Conservation (phyloP, 2,797 vertebrate genomes). For the Thaleichthys pacificus region DNA sequence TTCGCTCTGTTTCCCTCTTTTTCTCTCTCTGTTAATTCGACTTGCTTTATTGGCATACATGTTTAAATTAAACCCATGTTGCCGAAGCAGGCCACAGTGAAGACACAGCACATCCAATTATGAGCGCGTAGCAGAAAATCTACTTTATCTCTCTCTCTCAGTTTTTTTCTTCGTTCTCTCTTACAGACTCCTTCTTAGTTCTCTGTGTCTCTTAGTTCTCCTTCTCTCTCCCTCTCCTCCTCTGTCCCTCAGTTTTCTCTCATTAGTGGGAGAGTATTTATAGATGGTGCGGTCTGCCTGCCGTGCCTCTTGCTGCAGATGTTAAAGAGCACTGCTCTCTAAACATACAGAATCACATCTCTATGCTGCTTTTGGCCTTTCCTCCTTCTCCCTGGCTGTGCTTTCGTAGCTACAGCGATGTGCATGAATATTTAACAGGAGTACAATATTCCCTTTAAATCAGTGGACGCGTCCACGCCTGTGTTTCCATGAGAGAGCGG, state of each 20-base stretch:
- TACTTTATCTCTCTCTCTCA: no score
- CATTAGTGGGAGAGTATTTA: neutral
- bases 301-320: neutral
- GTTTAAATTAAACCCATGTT: no score
- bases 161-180: no score
- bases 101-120: no score
- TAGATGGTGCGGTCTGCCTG: neutral
- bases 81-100: no score
- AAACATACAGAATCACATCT: slow-evolving; percentile 29
- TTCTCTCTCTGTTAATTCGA: neutral
- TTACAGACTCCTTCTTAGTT: no score
- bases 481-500: slow-evolving; percentile 21
- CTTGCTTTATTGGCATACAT: no score
- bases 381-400: slow-evolving; percentile 8
- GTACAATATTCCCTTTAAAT: slow-evolving; percentile 35
- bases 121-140: no score
- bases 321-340: neutral
- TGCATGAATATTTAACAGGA: slow-evolving; percentile 38
- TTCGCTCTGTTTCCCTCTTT: neutral
- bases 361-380: slow-evolving; percentile 39
- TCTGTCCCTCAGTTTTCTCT: neutral
- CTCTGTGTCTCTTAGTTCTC: neutral
- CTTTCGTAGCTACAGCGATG: slow-evolving; percentile 28
- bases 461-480: slow-evolving; percentile 21
- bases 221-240: neutral